Base-by-base conservation (phyloP, 2,797 vertebrate genomes). In the Gymnodraco acuticeps region DNA sequence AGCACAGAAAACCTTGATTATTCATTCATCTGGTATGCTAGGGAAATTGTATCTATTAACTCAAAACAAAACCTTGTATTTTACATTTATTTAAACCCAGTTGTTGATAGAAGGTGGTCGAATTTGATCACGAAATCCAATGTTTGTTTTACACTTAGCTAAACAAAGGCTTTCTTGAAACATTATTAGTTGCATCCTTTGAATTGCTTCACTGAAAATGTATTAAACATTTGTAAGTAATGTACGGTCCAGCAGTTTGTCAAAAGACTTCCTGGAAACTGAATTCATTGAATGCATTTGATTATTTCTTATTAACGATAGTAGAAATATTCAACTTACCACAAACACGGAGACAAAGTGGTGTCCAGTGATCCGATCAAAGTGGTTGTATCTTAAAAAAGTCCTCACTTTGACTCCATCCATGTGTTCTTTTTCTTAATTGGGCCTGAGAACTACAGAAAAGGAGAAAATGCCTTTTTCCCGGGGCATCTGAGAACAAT, bases 401-500 rank as follows among this genome's bases (percentile, higher is more conserved):
- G 16, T 75, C 31, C 0, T 23, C 33, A 19, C 64, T 72, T 74
- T 27, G 51, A 53, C 78, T 75, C 68, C 31, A 17, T 72, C 64
- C 38, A 3, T 67, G 47, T 73, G 66, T 31, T 76, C 67, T 38
- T 73, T 61, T 80, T 72, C 56, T 78, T 72, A 70, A 16, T 56
- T 62, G 19, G 68, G 69, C 63, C 79, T 80, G 47, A 82, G 79
- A 84, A 69, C 64, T 69, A 86, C 54, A 74, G 68, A 75, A 63
- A 43, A 68, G 50, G 62, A 79, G 61, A 73, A 78, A 83, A 83
- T 43, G 53, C 45, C 61, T 77, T 31, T 65, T 59, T 68, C 87
- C 77, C 2, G 0, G 47, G 71, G 81, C 85, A 70, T 71, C 64
- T 68, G 60, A 75, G 83, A 89, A 86, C 85, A 86, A 78, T 79